Evolutionary conservation across 2,888 invertebrate species (phyloP).

Genomic region (Habroteleia sp.): DNA sequence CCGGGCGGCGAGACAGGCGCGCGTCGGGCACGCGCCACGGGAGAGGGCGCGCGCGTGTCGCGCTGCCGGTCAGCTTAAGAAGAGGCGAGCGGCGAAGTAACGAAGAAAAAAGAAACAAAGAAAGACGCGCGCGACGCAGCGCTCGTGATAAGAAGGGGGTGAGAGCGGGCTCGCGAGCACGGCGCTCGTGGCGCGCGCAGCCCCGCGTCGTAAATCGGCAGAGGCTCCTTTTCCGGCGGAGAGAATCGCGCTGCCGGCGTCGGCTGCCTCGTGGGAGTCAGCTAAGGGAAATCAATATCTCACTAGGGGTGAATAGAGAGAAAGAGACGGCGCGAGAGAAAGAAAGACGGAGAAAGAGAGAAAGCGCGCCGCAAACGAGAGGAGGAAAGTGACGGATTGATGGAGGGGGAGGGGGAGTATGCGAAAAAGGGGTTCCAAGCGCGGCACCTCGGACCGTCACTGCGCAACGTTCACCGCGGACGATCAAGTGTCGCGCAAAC

Average conservation of each 20-base stretch:
- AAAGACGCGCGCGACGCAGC: constrained; percentile 3
- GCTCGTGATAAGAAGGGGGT: no score
- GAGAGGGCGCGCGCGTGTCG: constrained; percentile 4
- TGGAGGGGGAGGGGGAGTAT: constrained; percentile 36
- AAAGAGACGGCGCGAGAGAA: constrained; percentile 45
- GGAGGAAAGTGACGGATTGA: constrained; percentile 64
- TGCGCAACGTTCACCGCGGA: constrained; percentile 27
- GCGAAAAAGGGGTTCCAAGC: constrained; percentile 1
- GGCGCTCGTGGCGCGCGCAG: constrained; percentile 29
- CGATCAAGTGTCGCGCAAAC: constrained; percentile 46
- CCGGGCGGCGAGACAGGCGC: not conserved
- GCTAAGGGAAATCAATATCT: constrained; percentile 81
- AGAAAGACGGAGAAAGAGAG: constrained; percentile 64
- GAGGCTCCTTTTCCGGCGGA: constrained; percentile 67
- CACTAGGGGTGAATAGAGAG: constrained; percentile 76
- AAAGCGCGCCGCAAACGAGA: constrained; percentile 61
- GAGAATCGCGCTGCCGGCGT: constrained; percentile 72
- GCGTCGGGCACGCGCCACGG: constrained; percentile 15
- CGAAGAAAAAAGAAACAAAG: constrained; percentile 4
- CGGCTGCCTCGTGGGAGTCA: constrained; percentile 79
- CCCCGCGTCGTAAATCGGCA: constrained; percentile 59
- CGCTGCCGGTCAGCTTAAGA: not conserved
- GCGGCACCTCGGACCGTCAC: constrained; percentile 30
- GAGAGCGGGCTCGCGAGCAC: no score
- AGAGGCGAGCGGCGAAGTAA: constrained; percentile 1